phyloP scores from a whole-genome alignment of 2,113 vertebrate species.

The Rhabdornis inornatus region DNA sequence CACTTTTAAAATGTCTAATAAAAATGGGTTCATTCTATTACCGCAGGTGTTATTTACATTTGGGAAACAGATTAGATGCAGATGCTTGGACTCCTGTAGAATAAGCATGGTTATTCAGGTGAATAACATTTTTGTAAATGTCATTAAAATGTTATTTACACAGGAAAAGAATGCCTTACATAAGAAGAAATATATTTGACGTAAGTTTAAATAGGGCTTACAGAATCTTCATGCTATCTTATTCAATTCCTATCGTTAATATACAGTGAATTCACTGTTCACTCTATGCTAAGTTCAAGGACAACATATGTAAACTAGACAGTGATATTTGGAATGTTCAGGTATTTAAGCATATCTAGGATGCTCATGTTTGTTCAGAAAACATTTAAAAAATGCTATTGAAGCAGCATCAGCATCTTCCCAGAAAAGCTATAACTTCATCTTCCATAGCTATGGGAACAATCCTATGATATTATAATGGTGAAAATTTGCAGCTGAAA shows the following conservation, averaged over 20 bases:
- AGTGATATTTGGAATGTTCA: background rate
- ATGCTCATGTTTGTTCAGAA: background rate
- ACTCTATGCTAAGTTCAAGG: background rate
- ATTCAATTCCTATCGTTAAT: background rate
- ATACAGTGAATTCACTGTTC: background rate
- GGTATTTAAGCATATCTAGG: background rate
- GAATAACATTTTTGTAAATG: background rate
- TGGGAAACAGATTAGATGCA: background rate
- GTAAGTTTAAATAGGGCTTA: background rate
- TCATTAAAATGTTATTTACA: background rate
- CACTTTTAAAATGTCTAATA: background rate
- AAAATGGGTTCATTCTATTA: background rate
- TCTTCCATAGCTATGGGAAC: background rate
- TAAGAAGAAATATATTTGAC: background rate
- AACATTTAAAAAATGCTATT: background rate
- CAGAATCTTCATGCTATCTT: background rate
- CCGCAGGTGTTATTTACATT: background rate
- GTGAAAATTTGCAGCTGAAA: background rate
- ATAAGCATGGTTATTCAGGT: background rate
- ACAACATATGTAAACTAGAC: background rate
- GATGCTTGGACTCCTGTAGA: background rate
- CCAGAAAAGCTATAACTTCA: background rate
- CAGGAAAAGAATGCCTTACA: background rate
- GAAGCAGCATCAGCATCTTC: background rate
- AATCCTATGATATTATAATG: background rate